Base-by-base conservation (phyloP, 2,888 invertebrate species). In the Caenorhabditis doughertyi region DNA sequence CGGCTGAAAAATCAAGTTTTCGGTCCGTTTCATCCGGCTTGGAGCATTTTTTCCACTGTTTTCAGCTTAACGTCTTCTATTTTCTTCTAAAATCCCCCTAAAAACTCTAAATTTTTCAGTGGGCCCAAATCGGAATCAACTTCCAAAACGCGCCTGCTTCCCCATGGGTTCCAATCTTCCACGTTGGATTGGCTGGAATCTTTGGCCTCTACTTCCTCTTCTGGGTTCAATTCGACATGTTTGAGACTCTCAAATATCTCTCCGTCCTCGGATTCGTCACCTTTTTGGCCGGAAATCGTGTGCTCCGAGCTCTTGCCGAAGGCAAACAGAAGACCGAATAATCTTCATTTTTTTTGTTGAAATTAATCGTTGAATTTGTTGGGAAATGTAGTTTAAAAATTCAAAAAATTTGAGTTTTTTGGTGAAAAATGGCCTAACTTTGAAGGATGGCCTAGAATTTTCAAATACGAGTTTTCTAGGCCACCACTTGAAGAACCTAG, bases 201-300 rank as follows among this genome's bases (percentile, higher is more conserved):
- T 95, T 98, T 91, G 94, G 94, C 0, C 94, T 99, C 72, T 98
- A 97, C 93, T 95, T 94, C 70, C 93, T 95, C 90, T 97, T 99
- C 93, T 99, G 98, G 97, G 93, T 97, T 88, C 94, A 95, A 92
- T 94, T 98, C 89, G 95, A 96, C 92, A 99, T 99, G 98, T 99
- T 99, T 94, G 95, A 95, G 87, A 97, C 98, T 21, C 93, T 97
- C 89, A 95, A 96, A 89, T 96, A 96, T 93, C 94, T 99, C 89
- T 93, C 95, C 86, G 95, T 96, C 80, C 94, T 98, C 73, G 97
- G 95, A 76, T 93, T 95, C 47, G 94, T 97, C 86, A 97, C 98
- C 74, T 98, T 98, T 94, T 94, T 98, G 47, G 95, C 95, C 81
- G 98, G 98, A 1, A 97, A 97, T 92, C 95, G 96, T 87, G 94